Evolutionary conservation across 2,797 vertebrate species (phyloP), one percentile per base, ranked within the genome.

Genomic region (Megalops cyprinoides): DNA sequence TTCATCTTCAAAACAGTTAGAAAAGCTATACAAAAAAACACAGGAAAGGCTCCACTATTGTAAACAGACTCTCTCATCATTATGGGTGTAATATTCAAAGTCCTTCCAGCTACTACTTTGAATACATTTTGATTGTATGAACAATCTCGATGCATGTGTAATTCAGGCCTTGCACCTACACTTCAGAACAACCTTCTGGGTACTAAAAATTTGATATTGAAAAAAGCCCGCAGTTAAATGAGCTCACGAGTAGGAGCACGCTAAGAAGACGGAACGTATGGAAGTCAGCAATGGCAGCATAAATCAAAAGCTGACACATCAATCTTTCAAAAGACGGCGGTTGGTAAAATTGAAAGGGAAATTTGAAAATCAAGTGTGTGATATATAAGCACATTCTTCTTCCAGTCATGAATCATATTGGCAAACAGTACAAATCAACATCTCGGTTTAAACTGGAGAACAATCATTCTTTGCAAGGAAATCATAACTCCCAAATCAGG

Each of bases 271-370:
- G 42, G 58, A 77, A 12, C 14, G 10, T 15, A 62, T 7, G 39
- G 31, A 14, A 71, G 20, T 8, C 56, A 28, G 56, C 10, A 46
- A 51, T 51, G 44, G 46, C 18, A 31, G 49, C 14, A 75, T 75
- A 53, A 75, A 53, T 75, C 74, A 51, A 51, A 34, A 20, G 28
- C 18, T 25, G 74, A 75, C 31, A 37, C 74, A 51, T 49, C 58
- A 62, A 78, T 78, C 39, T 58, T 78, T 78, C 55, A 62, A 6
- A 56, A 34, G 34, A 31, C 51, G 39, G 49, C 34, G 20, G 23
- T 20, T 56, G 46, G 75, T 77, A 55, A 31, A 15, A 55, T 58
- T 77, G 34, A 58, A 71, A 39, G 53, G 75, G 34, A 55, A 55
- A 77, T 77, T 39, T 56, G 75, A 39, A 42, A 55, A 55, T 42